A percentile compares a stretch with the other conserved stretches of the same genome.
Evolutionary conservation across 2,797 vertebrate species (phyloP).

Genomic region (Enteromius treurensis): DNA sequence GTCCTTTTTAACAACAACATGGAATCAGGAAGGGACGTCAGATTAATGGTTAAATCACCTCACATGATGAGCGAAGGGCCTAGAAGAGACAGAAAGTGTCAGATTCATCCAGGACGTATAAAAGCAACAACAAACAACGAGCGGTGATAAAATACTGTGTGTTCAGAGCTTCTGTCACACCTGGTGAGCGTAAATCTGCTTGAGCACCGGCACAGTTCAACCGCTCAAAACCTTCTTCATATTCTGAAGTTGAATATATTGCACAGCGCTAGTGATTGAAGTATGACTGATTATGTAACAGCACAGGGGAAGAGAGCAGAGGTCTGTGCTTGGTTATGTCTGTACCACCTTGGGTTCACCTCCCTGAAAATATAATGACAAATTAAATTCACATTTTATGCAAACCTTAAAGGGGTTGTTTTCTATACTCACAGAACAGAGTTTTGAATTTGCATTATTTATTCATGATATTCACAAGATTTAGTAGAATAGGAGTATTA

Average conservation of each 20-base stretch:
- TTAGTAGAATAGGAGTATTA: not conserved
- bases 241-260: not conserved
- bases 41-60: not conserved
- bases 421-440: not conserved
- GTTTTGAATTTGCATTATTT: not conserved
- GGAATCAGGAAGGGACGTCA: not conserved
- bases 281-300: not conserved
- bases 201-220: not conserved
- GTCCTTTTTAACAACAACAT: not conserved
- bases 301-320: not conserved
- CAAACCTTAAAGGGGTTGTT: not conserved
- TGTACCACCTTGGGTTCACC: not conserved
- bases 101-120: not conserved
- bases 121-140: not conserved
- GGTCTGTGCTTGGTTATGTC: not conserved
- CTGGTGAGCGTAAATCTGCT: not conserved
- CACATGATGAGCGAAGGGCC: not conserved
- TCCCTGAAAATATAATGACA: not conserved
- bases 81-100: slow-evolving; percentile 7
- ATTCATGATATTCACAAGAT: not conserved
- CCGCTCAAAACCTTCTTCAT: not conserved
- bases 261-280: not conserved
- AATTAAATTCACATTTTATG: not conserved
- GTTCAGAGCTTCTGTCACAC: not conserved
- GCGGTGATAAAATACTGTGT: not conserved